Base-by-base conservation (phyloP, 1,140 invertebrate species). In the Cotesia glomerata region DNA sequence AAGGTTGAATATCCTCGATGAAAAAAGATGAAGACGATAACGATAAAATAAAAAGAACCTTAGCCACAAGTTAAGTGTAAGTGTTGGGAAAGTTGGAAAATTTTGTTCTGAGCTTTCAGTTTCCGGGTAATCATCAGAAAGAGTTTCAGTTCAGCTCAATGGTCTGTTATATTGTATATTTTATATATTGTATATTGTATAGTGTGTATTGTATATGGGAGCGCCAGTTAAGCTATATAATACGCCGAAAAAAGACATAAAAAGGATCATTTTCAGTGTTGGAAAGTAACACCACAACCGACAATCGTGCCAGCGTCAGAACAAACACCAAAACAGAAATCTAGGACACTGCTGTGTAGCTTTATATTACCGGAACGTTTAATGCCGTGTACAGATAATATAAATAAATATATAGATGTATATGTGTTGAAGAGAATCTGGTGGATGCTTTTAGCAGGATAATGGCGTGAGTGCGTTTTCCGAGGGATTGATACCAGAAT, bases 251-350 rank as follows among this genome's bases (percentile, higher is more conserved):
- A 58, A 14, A 35, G 35, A 13, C 1, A 18, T 35, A 3, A 34
- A 14, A 58, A 16, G n/a, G 32, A 67, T 67, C 52, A 18, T 58
- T 68, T 68, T 68, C 34, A 58, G 52, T 58, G 66, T 68, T 68
- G 66, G 66, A 68, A 68, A 36, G 54, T 45, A 68, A 68, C 51
- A 26, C 64, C 8, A 26, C 35, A 64, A 64, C 62, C 65, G 49
- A 67, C 65, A 52, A 49, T 39, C 32, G 5, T 58, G 66, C 54
- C 54, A 58, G 54, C 66, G 58, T 36, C 52, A 68, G 51, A 58
- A 58, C 52, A 68, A 68, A 68, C 54, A 58, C 52, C 26, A 68
- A 16, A 68, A 68, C 26, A 68, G 16, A 68, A 68, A 68, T 68
- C 66, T 68, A 68, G 32, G 34, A 68, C 34, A 68, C 34, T n/a